Base-by-base conservation (phyloP, 1,140 invertebrate species). In the Sitodiplosis mosellana region DNA sequence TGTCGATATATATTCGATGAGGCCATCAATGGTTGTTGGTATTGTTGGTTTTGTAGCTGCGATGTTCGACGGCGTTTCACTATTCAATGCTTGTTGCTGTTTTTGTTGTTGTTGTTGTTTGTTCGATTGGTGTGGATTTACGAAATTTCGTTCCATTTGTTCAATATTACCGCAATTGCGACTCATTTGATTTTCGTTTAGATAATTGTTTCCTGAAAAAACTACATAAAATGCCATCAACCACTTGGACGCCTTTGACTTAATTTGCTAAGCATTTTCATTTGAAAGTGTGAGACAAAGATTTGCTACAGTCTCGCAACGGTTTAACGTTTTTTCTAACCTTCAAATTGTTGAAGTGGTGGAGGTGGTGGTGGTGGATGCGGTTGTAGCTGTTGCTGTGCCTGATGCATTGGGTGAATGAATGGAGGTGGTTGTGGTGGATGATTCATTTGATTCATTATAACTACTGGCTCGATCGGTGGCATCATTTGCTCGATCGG, bases 11-110 rank as follows among this genome's bases (percentile, higher is more conserved):
- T 63, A 58, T 54, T 59, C 60, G 56, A 64, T 60, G 48, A 63
- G 56, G 53, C 58, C 56, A 60, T 63, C 60, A 60, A 63, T 55
- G 51, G 59, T 56, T 54, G 61, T 63, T 59, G 61, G 61, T 57
- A 63, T 58, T 3, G 27, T 27, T 27, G 27, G 27, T 27, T 5
- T 27, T 27, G 27, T 27, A 5, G 27, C 27, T 27, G 27, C 27
- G 27, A 27, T 27, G 27, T 27, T 27, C 10, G 10, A 5, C 27
- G 27, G 10, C 59, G 56, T 59, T 62, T 27, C 27, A 27, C 27
- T 27, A 10, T 27, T 27, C 27, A 27, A 27, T 27, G 27, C 4
- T 27, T 27, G 27, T 27, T 3, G 27, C 3, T 27, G 3, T 10
- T 5, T 27, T 27, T 27, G 27, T 27, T 27, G n/a, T 27, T 27